Evolutionary conservation across 2,797 vertebrate species (phyloP).

Genomic region (Eulemur albifrons): DNA sequence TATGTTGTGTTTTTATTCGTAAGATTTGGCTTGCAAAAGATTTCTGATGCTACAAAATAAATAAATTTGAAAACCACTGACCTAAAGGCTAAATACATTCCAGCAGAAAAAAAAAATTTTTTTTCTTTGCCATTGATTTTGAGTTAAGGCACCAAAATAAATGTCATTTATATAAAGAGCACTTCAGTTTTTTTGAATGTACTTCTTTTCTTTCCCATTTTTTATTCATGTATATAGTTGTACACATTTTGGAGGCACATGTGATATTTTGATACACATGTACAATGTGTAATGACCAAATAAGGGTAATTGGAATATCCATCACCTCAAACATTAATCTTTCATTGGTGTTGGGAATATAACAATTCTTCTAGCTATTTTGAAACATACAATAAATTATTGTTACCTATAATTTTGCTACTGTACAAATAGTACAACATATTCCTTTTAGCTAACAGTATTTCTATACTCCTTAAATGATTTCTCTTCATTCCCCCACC

Average conservation of each 20-base stretch:
- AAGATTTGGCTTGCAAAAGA: conserved; percentile 19
- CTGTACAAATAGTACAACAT: background rate
- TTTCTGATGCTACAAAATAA: background rate
- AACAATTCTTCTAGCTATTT: background rate
- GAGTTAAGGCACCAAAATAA: background rate
- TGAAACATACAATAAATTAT: background rate
- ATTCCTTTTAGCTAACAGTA: background rate
- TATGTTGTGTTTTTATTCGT: background rate
- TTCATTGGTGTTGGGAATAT: background rate
- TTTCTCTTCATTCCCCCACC: background rate
- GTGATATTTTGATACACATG: background rate
- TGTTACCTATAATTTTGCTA: background rate
- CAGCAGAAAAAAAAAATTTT: background rate
- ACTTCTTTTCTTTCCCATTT: background rate
- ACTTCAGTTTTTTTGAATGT: background rate
- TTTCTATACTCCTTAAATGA: background rate
- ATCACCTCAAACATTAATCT: background rate
- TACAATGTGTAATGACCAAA: background rate
- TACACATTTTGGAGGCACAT: background rate
- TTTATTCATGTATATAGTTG: background rate
- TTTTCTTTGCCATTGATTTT: background rate
- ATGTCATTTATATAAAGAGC: background rate
- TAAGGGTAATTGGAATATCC: background rate
- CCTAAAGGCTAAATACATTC: background rate
- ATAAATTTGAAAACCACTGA: background rate